Base-by-base conservation (phyloP, 2,888 invertebrate species). In the Eupithecia tripunctaria region DNA sequence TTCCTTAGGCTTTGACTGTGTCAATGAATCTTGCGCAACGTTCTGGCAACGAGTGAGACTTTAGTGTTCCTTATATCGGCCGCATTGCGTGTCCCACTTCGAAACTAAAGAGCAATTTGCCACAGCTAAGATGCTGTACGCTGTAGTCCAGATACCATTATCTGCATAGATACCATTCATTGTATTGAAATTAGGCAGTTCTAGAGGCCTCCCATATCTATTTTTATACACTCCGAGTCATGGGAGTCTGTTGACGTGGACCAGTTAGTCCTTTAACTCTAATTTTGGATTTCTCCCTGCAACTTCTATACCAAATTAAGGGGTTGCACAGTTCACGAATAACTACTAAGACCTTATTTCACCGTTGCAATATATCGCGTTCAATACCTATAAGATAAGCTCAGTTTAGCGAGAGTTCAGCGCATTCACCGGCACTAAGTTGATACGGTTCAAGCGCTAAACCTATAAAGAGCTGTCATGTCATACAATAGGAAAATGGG, bases 21-120 rank as follows among this genome's bases (percentile, higher is more conserved):
- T 71, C 74, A 32, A 76, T 71, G 65, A 75, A 41, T 71, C 67
- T 90, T 90, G 85, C 85, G 85, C 83, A 88, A 90, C 81, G 79
- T 79, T 82, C 78, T 91, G 90, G 90, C 90, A 89, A 78, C 83
- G 77, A 79, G 82, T 79, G 78, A 74, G 81, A 77, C 66, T 67
- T 62, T 73, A 72, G 51, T 71, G 73, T 68, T 60, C 73, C 72
- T 75, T 77, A 80, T 73, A 72, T 72, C 75, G 79, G 82, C 75
- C 81, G 80, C 81, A 80, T 79, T 82, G 66, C 76, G 67, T 79
- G 82, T 73, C 70, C 80, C 70, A 81, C 75, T 80, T 76, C 27
- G 38, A 72, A 59, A n/a, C 36, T 41, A 67, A 15, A 41, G 25
- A 59, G 7, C 59, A 51, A 47, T 68, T 51, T 66, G 59, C 47